These are phyloP conservation scores for Cyrtorhinus lividipennis DNA, from an alignment of 1,140 invertebrate genomes.

Conservation along the genomic window DNA sequence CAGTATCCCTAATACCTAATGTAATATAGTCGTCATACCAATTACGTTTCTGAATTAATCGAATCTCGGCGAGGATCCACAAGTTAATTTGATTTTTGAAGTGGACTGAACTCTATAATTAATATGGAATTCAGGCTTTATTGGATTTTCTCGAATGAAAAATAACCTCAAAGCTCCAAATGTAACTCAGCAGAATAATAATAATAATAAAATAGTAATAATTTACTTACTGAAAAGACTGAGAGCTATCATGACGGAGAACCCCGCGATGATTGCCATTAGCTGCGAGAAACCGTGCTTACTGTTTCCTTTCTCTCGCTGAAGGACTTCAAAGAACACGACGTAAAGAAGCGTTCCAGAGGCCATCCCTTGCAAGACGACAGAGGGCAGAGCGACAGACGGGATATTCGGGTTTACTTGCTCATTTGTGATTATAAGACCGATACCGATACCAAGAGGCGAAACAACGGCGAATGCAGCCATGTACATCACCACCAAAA, in stretches of 20 bases:
- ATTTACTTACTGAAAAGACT: constrained; percentile 58
- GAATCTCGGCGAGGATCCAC: too few species aligned
- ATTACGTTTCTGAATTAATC: too few species aligned
- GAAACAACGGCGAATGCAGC: constrained; percentile 48
- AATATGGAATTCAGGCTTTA: too few species aligned
- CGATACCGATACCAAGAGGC: constrained; percentile 51
- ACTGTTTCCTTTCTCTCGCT: constrained; percentile 51
- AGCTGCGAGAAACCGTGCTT: constrained; percentile 53
- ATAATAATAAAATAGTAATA: too few species aligned
- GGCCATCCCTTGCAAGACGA: constrained; percentile 64
- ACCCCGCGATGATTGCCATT: constrained; percentile 53
- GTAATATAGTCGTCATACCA: too few species aligned
- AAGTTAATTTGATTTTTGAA: too few species aligned
- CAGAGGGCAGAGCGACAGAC: constrained; percentile 21
- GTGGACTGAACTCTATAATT: too few species aligned
- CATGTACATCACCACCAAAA: constrained; percentile 42
- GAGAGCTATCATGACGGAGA: constrained; percentile 59
- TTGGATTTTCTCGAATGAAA: too few species aligned
- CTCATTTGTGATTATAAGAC: constrained; percentile 34
- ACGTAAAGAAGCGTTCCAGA: constrained; percentile 78
- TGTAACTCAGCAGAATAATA: too few species aligned
- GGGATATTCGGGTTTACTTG: constrained; percentile 30
- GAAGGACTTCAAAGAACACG: constrained; percentile 80
- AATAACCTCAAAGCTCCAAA: too few species aligned
- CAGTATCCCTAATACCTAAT: too few species aligned